Evolutionary conservation across 2,888 invertebrate genomes (phyloP).

Genomic region (Pseudococcus longispinus): DNA sequence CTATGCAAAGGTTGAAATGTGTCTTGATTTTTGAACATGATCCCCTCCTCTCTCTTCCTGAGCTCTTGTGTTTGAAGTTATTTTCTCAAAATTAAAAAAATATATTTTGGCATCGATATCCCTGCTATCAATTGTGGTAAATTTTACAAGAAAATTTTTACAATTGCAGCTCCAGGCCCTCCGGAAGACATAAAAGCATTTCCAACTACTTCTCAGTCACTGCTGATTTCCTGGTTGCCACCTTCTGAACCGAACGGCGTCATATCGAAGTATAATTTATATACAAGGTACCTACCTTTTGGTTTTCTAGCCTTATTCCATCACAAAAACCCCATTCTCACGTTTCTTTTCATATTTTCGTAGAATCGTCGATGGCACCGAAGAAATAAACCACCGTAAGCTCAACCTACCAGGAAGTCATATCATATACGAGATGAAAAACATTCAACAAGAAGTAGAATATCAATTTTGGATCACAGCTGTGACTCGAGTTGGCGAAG

Average conservation of each 20-base stretch:
- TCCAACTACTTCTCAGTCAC: slow-evolving; percentile 75
- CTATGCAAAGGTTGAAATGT: no score
- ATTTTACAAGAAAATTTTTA: no score
- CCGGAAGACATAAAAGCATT: slow-evolving; percentile 82
- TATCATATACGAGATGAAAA: slow-evolving; percentile 72
- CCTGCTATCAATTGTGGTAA: no score
- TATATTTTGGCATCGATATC: no score
- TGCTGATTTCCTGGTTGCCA: slow-evolving; percentile 79
- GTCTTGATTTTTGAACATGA: no score
- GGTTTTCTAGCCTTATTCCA: not conserved
- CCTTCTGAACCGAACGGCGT: slow-evolving; percentile 79
- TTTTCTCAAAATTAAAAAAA: no score
- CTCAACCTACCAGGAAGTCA: slow-evolving; percentile 71
- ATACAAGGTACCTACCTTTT: slow-evolving; percentile 66
- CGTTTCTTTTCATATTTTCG: not conserved
- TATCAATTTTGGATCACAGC: slow-evolving; percentile 83
- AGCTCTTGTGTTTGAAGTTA: no score
- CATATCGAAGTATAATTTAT: slow-evolving; percentile 77
- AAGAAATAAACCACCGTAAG: slow-evolving; percentile 74
- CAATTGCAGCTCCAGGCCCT: slow-evolving; percentile 73
- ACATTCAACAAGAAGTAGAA: slow-evolving; percentile 73
- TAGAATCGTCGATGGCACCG: slow-evolving; percentile 72
- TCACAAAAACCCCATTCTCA: not conserved
- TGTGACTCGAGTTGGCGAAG: slow-evolving; percentile 78
- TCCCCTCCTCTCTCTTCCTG: no score